Evolutionary conservation across 2,113 vertebrate species (phyloP), one percentile per base, ranked within the genome.

Genomic region (Corvus hawaiiensis): DNA sequence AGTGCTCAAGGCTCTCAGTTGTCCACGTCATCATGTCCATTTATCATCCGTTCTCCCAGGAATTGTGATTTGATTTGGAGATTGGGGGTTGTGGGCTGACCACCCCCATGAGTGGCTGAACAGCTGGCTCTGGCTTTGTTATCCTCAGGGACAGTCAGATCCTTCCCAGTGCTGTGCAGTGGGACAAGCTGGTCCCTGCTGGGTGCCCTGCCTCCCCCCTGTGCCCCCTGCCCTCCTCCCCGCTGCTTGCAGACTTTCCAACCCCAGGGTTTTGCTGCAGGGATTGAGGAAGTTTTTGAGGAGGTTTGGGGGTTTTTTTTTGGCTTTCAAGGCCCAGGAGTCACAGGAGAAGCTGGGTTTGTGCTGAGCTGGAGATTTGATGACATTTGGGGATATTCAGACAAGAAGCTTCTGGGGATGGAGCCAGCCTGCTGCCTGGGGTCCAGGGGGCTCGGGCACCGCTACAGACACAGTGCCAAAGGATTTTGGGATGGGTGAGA

Each of bases 401-500:
- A 48, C 7, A n/a, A 55, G 76, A 58, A 49, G 18, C 2, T 59
- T 49, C 54, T 6, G 11, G 56, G 54, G 14, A 8, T 11, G 44
- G 18, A 58, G 33, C 23, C 30, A 30, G 46, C 24, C 56, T 48
- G 54, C 46, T 54, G 43, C 54, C 28, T 43, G 67, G 43, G 39
- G n/a, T 35, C 15, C 33, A 16, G 19, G 33, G 27, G 4, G 3
- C 13, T 63, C 13, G 30, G 33, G 11, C 51, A 39, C 9, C 0
- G 3, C 61, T n/a, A 32, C 2, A 3, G 41, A 22, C 23, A 43
- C 11, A 22, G 46, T 2, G 1, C 33, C 0, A 2, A n/a, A 37
- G 21, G 58, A 28, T 59, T n/a, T n/a, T 61, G 32, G 51, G 35
- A 26, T 11, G 33, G 22, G 27, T 43, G 63, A 46, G n/a, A 55